Conservation (phyloP, 2,888 invertebrate species). For the Julus scanicus region DNA sequence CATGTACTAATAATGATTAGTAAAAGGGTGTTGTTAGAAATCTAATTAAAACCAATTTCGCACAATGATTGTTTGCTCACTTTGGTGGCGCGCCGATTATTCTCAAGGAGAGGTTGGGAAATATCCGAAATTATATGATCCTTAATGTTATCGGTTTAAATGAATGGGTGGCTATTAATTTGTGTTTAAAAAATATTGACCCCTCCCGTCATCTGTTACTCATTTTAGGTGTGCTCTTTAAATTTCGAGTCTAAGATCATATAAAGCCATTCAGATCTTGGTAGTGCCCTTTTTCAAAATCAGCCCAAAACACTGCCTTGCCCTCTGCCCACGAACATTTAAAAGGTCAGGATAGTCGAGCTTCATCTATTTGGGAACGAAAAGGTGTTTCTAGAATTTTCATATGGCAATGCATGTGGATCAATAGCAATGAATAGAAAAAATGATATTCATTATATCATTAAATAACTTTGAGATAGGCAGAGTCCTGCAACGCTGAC, state of each 20-base stretch:
- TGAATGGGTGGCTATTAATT: slow-evolving; percentile 30
- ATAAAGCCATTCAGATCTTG: not conserved
- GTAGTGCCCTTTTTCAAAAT: slow-evolving; percentile 34
- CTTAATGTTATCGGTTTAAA: not conserved
- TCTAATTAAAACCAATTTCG: slow-evolving; percentile 10
- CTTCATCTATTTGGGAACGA: not conserved
- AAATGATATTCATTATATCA: too few relatives aligned
- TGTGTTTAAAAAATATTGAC: not conserved
- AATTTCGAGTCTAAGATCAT: not conserved
- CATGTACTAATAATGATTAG: slow-evolving; percentile 26
- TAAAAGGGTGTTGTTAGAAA: slow-evolving; percentile 43
- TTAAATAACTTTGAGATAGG: too few relatives aligned
- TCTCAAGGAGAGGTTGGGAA: not conserved
- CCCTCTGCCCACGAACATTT: slow-evolving; percentile 30
- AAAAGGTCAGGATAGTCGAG: not conserved
- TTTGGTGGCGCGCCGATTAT: not conserved
- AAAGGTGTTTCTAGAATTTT: not conserved
- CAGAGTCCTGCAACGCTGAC: too few relatives aligned
- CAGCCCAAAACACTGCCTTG: slow-evolving; percentile 20
- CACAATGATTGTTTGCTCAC: not conserved
- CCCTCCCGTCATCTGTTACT: slow-evolving; percentile 12
- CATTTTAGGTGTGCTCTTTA: slow-evolving; percentile 13
- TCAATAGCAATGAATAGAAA: too few relatives aligned
- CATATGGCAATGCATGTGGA: too few relatives aligned
- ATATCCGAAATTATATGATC: not conserved